Percentiles rank a stretch among this genome's conserved stretches.
Conservation (phyloP, 1,140 invertebrate genomes). For the Sinella curviseta region DNA sequence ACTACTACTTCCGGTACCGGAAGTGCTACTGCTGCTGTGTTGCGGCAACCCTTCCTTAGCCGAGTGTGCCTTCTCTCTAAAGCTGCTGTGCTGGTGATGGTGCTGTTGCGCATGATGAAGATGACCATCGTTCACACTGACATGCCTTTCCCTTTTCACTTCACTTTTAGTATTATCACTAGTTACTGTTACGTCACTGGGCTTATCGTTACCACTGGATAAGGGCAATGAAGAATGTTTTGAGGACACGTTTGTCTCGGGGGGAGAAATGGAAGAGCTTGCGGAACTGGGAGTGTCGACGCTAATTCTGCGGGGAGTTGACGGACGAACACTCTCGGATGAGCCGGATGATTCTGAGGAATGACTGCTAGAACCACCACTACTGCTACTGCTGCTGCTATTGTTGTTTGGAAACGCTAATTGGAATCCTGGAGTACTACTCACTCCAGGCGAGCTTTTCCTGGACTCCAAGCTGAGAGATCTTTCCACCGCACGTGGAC, state of each 20-base stretch:
- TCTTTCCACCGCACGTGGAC: conserved; percentile 47
- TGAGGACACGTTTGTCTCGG: not conserved
- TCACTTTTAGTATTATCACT: conserved; percentile 17
- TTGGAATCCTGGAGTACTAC: not conserved
- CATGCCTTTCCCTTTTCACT: not conserved
- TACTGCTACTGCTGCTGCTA: not conserved
- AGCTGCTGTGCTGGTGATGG: no score
- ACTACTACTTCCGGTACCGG: not conserved
- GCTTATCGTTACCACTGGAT: not conserved
- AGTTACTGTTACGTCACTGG: not conserved
- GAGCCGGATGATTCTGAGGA: not conserved
- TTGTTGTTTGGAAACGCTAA: not conserved
- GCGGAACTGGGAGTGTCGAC: not conserved
- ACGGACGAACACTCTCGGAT: not conserved
- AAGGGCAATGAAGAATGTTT: conserved; percentile 3
- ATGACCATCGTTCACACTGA: not conserved
- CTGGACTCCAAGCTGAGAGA: conserved; percentile 39
- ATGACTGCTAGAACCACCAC: not conserved
- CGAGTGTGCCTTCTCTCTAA: not conserved
- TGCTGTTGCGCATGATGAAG: not conserved
- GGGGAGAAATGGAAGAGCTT: not conserved
- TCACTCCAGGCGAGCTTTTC: not conserved
- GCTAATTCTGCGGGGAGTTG: not conserved
- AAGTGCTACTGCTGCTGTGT: no score
- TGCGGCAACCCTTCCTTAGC: not conserved